Evolutionary conservation across 2,888 invertebrate genomes (phyloP), one percentile per base, ranked within the genome.

Genomic region (Arge pagana): DNA sequence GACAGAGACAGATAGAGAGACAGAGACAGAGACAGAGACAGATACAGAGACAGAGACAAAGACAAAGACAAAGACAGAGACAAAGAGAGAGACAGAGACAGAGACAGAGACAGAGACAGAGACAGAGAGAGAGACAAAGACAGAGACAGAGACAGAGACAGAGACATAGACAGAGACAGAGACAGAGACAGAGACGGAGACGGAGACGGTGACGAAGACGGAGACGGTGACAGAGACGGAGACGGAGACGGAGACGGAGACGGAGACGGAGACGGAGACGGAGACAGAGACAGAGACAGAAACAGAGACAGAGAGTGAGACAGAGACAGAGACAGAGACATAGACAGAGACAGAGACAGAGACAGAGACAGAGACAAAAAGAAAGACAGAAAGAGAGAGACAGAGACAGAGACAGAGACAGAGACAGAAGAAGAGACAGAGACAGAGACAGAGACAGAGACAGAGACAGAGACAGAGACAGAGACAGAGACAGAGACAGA

Each of bases 31-130:
- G n/a, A n/a, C n/a, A n/a, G n/a, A n/a, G n/a, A n/a, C n/a, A n/a
- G n/a, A n/a, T n/a, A n/a, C n/a, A n/a, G n/a, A n/a, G n/a, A n/a
- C n/a, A n/a, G n/a, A n/a, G n/a, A n/a, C n/a, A n/a, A n/a, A n/a
- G n/a, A n/a, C n/a, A n/a, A n/a, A n/a, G n/a, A n/a, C n/a, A n/a
- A n/a, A n/a, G n/a, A n/a, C n/a, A n/a, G n/a, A n/a, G n/a, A n/a
- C n/a, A n/a, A n/a, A n/a, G 30, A 42, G n/a, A 11, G 13, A 30
- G 24, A 43, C 43, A 41, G 18, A 23, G 48, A 41, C 31, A 41
- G 3, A 33, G 37, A 26, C 28, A 45, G 45, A 45, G 13, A 16
- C 31, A 35, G 45, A 45, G 1, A 33, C 4, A n/a, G 11, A 26
- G 28, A 26, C 28, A 10, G 28, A 26, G 28, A 26, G 7, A 10